A percentile compares a stretch with the other conserved stretches of the same genome.
Conservation (phyloP, 2,113 vertebrate species). For the Sakesphorus luctuosus region DNA sequence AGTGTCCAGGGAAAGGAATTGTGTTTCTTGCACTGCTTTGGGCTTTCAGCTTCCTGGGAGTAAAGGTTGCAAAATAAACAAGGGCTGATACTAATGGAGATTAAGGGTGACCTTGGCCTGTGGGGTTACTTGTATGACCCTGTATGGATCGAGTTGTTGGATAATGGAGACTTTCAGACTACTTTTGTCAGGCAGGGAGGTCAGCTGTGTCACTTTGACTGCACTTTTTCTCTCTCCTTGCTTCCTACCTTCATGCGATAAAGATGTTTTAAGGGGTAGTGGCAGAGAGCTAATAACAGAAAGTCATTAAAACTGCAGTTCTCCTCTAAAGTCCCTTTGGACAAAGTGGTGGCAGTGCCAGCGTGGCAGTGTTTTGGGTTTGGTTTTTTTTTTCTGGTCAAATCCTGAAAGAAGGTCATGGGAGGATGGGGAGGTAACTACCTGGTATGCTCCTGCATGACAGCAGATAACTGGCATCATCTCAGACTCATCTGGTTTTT, state of each 20-base stretch:
- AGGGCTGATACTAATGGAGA: neutral
- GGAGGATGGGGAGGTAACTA: neutral
- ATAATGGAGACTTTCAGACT: neutral
- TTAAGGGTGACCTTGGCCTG: slow-evolving; percentile 27
- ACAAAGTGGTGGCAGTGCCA: neutral
- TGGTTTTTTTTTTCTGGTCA: neutral
- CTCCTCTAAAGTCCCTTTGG: neutral
- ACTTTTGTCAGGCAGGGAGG: neutral
- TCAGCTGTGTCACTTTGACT: neutral
- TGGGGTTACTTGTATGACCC: neutral
- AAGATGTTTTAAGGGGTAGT: neutral
- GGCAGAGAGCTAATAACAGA: neutral
- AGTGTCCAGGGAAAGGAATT: slow-evolving; percentile 25
- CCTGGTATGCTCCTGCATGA: neutral
- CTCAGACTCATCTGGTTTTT: neutral
- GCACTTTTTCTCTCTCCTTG: neutral
- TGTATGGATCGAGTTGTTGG: neutral
- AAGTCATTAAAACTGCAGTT: neutral
- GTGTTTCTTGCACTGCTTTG: neutral
- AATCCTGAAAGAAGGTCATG: neutral
- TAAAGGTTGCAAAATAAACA: slow-evolving; percentile 31
- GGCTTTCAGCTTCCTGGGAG: slow-evolving; percentile 21
- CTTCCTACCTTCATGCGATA: neutral
- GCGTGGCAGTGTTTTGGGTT: neutral
- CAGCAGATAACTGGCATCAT: neutral